Evolutionary conservation across 2,113 vertebrate species (phyloP).

Genomic region (Solea senegalensis): DNA sequence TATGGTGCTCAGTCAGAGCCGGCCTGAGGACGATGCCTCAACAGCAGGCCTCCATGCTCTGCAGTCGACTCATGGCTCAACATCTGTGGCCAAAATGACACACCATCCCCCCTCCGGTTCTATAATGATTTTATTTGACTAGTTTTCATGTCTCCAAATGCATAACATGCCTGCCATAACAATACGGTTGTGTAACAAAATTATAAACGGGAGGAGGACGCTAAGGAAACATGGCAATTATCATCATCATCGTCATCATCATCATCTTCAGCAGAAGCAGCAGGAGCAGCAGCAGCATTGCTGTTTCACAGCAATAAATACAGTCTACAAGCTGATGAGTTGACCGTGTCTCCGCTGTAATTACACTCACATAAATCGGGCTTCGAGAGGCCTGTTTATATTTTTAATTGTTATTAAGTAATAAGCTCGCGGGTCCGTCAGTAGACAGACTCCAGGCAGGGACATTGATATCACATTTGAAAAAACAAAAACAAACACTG

Average conservation of each 20-base stretch:
- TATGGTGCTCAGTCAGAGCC: constrained; percentile 15
- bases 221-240: neutral
- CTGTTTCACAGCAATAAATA: constrained; percentile 9
- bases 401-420: neutral
- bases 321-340: constrained; percentile 37
- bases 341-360: constrained; percentile 51
- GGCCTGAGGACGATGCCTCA: constrained; percentile 39
- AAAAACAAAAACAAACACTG: constrained; percentile 1
- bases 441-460: neutral
- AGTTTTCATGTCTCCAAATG: neutral
- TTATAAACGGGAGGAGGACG: constrained; percentile 27
- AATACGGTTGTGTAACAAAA: constrained; percentile 52
- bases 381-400: constrained; percentile 17
- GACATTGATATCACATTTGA: neutral
- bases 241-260: too few relatives aligned
- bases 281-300: constrained; percentile 6
- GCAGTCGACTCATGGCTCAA: constrained; percentile 48
- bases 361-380: constrained; percentile 34
- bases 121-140: too few relatives aligned
- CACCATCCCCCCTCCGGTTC: constrained; percentile 32
- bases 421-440: constrained; percentile 9
- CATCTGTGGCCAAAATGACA: constrained; percentile 66
- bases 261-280: neutral
- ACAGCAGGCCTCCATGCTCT: constrained; percentile 56
- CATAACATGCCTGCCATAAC: constrained; percentile 18